A percentile compares a stretch with the other conserved stretches of the same genome.
phyloP scores from a whole-genome alignment of 2,113 vertebrate genomes.

The Ranitomeya imitator region DNA sequence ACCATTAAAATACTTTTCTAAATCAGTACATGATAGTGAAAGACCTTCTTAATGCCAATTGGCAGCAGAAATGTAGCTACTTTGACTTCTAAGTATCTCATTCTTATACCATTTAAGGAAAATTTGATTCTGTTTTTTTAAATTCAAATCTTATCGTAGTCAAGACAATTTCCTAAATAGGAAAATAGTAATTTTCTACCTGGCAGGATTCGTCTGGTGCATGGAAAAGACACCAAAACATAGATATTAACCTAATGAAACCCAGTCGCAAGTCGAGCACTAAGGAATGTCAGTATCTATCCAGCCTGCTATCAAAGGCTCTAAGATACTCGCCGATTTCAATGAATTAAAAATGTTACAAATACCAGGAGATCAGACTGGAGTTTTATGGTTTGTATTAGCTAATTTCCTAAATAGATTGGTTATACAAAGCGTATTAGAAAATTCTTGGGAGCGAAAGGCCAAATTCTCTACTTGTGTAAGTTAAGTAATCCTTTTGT shows the following conservation, averaged over 20 bases:
- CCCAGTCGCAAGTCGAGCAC: neutral
- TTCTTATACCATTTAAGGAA: neutral
- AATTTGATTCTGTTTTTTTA: neutral
- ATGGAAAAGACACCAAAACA: neutral
- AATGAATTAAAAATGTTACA: neutral
- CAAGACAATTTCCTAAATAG: neutral
- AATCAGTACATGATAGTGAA: too few species aligned
- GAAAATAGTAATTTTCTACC: neutral
- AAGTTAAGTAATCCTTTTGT: neutral
- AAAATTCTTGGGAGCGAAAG: neutral
- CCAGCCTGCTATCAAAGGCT: neutral
- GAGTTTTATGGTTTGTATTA: neutral
- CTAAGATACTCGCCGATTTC: neutral
- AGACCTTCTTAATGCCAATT: neutral
- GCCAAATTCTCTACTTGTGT: neutral
- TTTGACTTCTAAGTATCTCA: neutral
- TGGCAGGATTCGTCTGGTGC: constrained; percentile 15
- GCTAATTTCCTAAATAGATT: constrained; percentile 13
- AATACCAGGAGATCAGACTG: constrained; percentile 14
- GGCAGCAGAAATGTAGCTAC: neutral
- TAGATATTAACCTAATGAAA: constrained; percentile 22
- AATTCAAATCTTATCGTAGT: neutral
- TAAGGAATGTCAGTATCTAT: constrained; percentile 31
- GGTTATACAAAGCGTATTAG: neutral
- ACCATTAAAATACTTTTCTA: too few species aligned